A percentile compares a stretch with the other conserved stretches of the same genome.
Conservation (phyloP, 2,888 invertebrate genomes). For the Sphaeridia pumilis region DNA sequence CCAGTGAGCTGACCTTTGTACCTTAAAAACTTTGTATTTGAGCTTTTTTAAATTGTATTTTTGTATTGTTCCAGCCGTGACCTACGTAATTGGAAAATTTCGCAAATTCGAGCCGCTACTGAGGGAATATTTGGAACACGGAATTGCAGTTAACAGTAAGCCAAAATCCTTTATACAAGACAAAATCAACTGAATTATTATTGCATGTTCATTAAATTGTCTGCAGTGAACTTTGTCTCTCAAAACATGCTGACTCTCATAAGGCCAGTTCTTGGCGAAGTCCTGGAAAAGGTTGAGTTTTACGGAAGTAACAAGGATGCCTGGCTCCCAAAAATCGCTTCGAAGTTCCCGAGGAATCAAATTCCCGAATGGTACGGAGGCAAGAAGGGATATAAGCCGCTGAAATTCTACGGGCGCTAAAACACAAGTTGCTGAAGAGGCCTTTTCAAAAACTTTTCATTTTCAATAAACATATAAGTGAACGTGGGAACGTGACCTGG, state of each 20-base stretch:
- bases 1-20: background rate
- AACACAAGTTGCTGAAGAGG: too few species aligned
- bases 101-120: background rate
- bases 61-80: background rate
- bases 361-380: conserved; percentile 12
- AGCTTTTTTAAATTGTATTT: background rate
- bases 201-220: background rate
- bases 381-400: background rate
- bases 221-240: conserved; percentile 8
- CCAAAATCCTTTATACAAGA: too few species aligned
- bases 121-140: background rate
- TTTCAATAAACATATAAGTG: too few species aligned
- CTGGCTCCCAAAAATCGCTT: conserved; percentile 5
- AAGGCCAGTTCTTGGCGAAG: conserved; percentile 5
- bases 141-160: background rate
- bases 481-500: too few species aligned
- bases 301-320: conserved; percentile 4
- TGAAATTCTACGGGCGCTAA: conserved; percentile 4
- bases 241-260: conserved; percentile 1
- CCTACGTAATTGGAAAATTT: background rate
- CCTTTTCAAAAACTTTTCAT: too few species aligned
- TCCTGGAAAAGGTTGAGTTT: conserved; percentile 5
- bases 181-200: too few species aligned
- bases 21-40: background rate
- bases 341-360: background rate